These are phyloP conservation scores for Pachypanchax playfairii DNA, from an alignment of 2,113 vertebrate genomes.

Conservation along the genomic window DNA sequence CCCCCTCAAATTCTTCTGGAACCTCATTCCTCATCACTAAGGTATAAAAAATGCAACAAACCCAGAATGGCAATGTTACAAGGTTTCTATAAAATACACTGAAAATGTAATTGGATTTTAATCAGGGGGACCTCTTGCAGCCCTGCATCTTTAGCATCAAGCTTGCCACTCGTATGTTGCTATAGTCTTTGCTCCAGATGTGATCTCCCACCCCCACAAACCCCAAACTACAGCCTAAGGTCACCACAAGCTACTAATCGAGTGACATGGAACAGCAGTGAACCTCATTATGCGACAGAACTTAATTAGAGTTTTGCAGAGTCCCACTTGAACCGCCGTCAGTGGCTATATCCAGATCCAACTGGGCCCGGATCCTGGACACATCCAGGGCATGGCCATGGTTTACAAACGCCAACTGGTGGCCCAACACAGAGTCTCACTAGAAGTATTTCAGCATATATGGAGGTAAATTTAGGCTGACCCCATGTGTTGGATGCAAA, in stretches of 20 bases:
- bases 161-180: slow-evolving; percentile 49
- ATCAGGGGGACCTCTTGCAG: slow-evolving; percentile 30
- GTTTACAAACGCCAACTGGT: slow-evolving; percentile 39
- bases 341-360: slow-evolving; percentile 70
- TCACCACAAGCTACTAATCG: slow-evolving; percentile 72
- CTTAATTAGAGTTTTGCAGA: slow-evolving; percentile 74
- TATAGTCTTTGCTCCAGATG: slow-evolving; percentile 53
- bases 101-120: slow-evolving; percentile 53
- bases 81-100: slow-evolving; percentile 37
- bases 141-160: slow-evolving; percentile 30
- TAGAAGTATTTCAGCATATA: slow-evolving; percentile 49
- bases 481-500: slow-evolving; percentile 37
- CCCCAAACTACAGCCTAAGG: slow-evolving; percentile 67
- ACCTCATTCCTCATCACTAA: slow-evolving; percentile 22
- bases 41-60: slow-evolving; percentile 43
- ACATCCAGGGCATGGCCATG: slow-evolving; percentile 33
- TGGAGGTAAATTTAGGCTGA: slow-evolving; percentile 53
- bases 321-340: slow-evolving; percentile 68
- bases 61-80: slow-evolving; percentile 16
- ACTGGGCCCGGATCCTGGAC: slow-evolving; percentile 25
- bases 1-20: slow-evolving; percentile 24
- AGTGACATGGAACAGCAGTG: slow-evolving; percentile 60
- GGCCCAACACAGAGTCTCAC: slow-evolving; percentile 22
- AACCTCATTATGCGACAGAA: slow-evolving; percentile 70
- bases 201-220: slow-evolving; percentile 73